Base-by-base conservation (phyloP, 2,888 invertebrate species). In the Watsonalla binaria region DNA sequence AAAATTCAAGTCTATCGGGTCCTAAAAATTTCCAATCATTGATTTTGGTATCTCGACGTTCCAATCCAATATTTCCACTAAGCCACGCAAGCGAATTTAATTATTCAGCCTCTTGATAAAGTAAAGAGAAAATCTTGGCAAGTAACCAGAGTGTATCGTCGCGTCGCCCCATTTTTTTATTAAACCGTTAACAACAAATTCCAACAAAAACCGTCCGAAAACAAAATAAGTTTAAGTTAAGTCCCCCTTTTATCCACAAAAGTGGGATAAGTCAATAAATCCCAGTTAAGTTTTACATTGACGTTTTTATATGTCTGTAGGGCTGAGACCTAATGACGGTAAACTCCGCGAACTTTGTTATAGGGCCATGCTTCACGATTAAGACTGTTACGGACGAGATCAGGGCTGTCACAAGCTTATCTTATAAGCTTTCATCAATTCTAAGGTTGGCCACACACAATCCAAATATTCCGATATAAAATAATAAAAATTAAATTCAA, bases 381-480 rank as follows among this genome's bases (percentile, higher is more conserved):
- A 78, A 72, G 53, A 56, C 51, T 53, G 61, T 15, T 37, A 49
- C 49, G 59, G 60, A 60, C 64, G 62, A 69, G 69, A 70, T 78
- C 70, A 70, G 59, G 63, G 63, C 74, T 78, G 78, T 76, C 76
- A 76, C 77, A 66, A 66, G 72, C 68, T 60, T 74, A 66, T 72
- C 68, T 60, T 77, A 78, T 77, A 77, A 71, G 68, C 68, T 72
- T 70, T 70, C 74, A 76, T 78, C 78, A 74, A 78, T 76, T 76
- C 70, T 37, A 11, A 49, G 49, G 24, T 4, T 24, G 24, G 24
- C 24, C 24, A 24, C 24, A 24, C 24, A 24, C 24, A 24, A 24
- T 2, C 24, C 24, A 24, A 24, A 24, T 24, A 24, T 24, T 24
- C 4, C 1, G 24, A 24, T 24, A 4, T 24, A 2, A 24, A 24